Evolutionary conservation across 2,113 vertebrate genomes (phyloP).

Genomic region (Pluvialis apricaria): DNA sequence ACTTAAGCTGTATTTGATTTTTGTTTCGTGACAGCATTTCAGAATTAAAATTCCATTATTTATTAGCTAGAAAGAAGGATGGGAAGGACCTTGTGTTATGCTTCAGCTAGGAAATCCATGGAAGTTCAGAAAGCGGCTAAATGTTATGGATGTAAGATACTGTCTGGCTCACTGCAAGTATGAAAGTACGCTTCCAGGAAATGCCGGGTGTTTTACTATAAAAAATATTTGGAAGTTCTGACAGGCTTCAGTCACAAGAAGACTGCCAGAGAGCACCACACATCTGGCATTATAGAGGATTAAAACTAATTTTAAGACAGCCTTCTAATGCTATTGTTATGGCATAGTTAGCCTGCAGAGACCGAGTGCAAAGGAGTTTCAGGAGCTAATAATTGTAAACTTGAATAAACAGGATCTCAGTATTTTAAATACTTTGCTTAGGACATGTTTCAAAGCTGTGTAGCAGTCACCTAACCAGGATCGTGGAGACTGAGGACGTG

Average conservation of each 20-base stretch:
- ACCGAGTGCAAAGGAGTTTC: background rate
- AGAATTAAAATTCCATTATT: slow-evolving; percentile 14
- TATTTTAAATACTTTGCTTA: background rate
- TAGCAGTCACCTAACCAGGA: background rate
- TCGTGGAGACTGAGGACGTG: background rate
- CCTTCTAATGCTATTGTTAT: background rate
- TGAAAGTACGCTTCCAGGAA: background rate
- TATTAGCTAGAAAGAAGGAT: background rate
- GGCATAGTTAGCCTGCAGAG: background rate
- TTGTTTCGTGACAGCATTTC: background rate
- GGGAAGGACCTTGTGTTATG: background rate
- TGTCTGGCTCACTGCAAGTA: background rate
- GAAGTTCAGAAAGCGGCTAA: background rate
- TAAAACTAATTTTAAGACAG: background rate
- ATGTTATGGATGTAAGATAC: background rate
- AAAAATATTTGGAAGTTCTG: background rate
- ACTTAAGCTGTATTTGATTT: slow-evolving; percentile 17
- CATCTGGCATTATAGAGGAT: background rate
- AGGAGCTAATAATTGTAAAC: background rate
- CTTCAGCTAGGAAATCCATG: background rate
- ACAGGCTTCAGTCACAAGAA: background rate
- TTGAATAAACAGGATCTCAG: background rate
- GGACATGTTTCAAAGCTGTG: background rate
- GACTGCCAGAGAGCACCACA: fast-evolving
- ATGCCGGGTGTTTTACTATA: background rate